Percentiles rank a stretch among this genome's conserved stretches.
These are phyloP conservation scores for Pemphigus obesinymphae DNA, from an alignment of 1,140 invertebrate species.

Conservation along the genomic window DNA sequence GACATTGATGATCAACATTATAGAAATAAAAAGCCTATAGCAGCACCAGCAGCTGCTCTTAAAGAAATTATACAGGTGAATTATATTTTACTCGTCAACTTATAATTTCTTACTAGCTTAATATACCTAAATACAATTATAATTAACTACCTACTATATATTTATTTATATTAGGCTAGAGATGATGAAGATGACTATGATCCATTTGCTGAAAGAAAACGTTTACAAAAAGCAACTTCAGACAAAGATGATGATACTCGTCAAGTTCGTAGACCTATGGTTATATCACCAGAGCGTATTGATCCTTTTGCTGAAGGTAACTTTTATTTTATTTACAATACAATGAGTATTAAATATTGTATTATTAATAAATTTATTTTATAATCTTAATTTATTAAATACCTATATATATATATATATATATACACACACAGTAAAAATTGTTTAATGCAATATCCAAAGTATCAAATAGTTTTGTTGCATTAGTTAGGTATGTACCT, in stretches of 20 bases:
- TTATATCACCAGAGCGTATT: constrained; percentile 91
- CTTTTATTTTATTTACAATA: neutral
- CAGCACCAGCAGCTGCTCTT: constrained; percentile 29
- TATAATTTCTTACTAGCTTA: neutral
- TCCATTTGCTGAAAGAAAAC: constrained; percentile 87
- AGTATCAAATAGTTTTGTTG: no score
- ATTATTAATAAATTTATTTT: no score
- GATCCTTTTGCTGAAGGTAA: constrained; percentile 97
- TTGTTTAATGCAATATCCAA: no score
- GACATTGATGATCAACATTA: constrained; percentile 29
- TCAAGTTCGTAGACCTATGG: constrained; percentile 76
- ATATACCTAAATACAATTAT: neutral
- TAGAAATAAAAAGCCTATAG: constrained; percentile 32
- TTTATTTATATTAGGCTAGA: constrained; percentile 13
- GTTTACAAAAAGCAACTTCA: constrained; percentile 74
- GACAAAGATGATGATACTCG: constrained; percentile 96
- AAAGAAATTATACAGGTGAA: constrained; percentile 27
- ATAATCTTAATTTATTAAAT: no score
- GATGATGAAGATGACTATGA: constrained; percentile 60
- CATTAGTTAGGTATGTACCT: no score
- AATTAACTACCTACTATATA: no score
- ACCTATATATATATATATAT: no score
- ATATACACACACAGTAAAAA: no score
- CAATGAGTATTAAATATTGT: no score
- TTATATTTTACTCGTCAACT: neutral